These are phyloP conservation scores for Cettia cetti DNA, from an alignment of 2,113 vertebrate genomes.

Conservation along the genomic window DNA sequence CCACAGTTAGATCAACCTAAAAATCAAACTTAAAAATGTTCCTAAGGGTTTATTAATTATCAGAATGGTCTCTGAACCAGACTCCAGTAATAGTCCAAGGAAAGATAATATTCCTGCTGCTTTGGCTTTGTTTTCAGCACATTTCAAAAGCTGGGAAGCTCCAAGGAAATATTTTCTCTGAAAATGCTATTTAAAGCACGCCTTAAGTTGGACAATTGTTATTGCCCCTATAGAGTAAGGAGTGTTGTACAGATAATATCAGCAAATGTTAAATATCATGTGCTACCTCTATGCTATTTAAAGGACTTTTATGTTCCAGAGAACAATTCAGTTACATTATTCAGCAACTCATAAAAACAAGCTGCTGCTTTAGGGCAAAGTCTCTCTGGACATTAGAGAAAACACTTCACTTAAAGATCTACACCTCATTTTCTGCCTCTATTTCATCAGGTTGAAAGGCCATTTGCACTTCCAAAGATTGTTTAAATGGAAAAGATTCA, in stretches of 20 bases:
- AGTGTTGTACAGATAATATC: constrained; percentile 44
- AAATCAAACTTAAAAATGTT: not conserved
- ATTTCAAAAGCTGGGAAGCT: not conserved
- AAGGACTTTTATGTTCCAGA: constrained; percentile 48
- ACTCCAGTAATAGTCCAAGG: not conserved
- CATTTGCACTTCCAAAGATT: not conserved
- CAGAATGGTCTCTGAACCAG: not conserved
- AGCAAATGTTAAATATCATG: constrained; percentile 62
- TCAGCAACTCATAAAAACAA: constrained; percentile 41
- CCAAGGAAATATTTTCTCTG: not conserved
- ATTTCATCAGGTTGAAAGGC: not conserved
- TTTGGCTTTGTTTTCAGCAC: not conserved
- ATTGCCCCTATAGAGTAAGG: constrained; percentile 34
- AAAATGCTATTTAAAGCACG: constrained; percentile 17
- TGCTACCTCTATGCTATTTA: constrained; percentile 49
- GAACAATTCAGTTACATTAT: constrained; percentile 54
- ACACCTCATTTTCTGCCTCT: not conserved
- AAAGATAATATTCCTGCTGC: not conserved
- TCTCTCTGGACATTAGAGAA: not conserved
- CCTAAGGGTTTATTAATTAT: not conserved
- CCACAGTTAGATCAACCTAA: not conserved
- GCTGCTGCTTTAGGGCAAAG: constrained; percentile 3
- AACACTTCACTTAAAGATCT: not conserved
- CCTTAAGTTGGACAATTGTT: constrained; percentile 6
- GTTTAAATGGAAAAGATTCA: not conserved